Conservation (phyloP, 1,140 invertebrate genomes). For the Papilio machaon region DNA sequence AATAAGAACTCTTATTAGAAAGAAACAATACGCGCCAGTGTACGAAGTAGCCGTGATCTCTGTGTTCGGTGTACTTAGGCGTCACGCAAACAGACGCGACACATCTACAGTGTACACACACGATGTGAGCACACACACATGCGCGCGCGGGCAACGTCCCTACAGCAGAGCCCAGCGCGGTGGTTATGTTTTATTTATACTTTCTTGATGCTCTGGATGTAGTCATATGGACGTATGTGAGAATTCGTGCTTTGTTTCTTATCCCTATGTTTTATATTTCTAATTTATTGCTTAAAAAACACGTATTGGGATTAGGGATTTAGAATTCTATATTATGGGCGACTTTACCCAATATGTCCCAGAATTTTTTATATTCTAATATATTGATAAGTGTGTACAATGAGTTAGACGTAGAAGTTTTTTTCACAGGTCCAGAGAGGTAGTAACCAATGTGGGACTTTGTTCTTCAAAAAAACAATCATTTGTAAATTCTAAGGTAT, state of each 20-base stretch:
- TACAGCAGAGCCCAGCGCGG: conserved; percentile 52
- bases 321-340: background rate
- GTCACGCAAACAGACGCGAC: conserved; percentile 52
- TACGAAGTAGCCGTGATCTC: conserved; percentile 46
- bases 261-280: background rate
- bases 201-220: conserved; percentile 69
- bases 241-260: conserved; percentile 40
- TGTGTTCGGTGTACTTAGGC: conserved; percentile 70
- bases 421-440: too few species aligned
- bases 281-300: background rate
- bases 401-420: too few species aligned
- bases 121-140: conserved; percentile 62
- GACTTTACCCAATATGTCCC: too few species aligned
- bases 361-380: too few species aligned
- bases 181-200: conserved; percentile 81
- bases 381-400: too few species aligned
- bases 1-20: conserved; percentile 3
- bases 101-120: conserved; percentile 59
- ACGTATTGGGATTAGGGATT: background rate
- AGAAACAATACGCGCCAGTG: conserved; percentile 45
- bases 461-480: background rate
- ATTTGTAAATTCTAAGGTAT: too few species aligned
- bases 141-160: conserved; percentile 71
- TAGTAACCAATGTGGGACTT: background rate
- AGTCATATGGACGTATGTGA: conserved; percentile 53